Evolutionary conservation across 2,797 vertebrate genomes (phyloP).

Genomic region (Ataeniobius toweri): DNA sequence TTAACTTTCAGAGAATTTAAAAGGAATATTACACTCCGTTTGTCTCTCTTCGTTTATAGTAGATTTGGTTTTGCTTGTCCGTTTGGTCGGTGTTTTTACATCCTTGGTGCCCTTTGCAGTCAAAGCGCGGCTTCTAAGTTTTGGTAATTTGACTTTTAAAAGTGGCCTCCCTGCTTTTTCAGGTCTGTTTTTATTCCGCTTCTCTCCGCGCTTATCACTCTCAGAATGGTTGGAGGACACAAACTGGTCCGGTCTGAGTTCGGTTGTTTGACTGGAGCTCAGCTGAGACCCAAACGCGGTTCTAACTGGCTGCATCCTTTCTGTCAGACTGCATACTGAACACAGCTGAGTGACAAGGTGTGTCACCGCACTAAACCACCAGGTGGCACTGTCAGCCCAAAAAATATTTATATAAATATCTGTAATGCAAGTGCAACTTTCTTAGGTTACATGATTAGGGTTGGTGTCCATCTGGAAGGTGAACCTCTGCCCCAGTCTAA

Average conservation of each 20-base stretch:
- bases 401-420: too few species aligned
- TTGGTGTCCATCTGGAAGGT: too few species aligned
- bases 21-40: background rate
- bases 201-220: slow-evolving; percentile 2
- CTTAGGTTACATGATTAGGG: too few species aligned
- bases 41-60: background rate
- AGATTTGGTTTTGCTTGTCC: background rate
- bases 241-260: background rate
- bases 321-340: too few species aligned
- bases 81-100: background rate
- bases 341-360: rapidly evolving
- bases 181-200: background rate
- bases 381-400: slow-evolving; percentile 23
- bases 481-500: too few species aligned
- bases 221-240: background rate
- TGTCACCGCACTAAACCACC: slow-evolving; percentile 9
- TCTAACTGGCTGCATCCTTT: slow-evolving; percentile 21
- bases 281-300: slow-evolving; percentile 32
- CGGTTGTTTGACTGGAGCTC: slow-evolving; percentile 20
- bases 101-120: background rate
- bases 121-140: background rate
- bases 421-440: too few species aligned
- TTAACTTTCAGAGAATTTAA: background rate
- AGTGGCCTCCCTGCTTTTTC: background rate
- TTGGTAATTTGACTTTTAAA: slow-evolving; percentile 51